Conservation (phyloP, 2,888 invertebrate species). For the Imbricaverruca yamaguchii region DNA sequence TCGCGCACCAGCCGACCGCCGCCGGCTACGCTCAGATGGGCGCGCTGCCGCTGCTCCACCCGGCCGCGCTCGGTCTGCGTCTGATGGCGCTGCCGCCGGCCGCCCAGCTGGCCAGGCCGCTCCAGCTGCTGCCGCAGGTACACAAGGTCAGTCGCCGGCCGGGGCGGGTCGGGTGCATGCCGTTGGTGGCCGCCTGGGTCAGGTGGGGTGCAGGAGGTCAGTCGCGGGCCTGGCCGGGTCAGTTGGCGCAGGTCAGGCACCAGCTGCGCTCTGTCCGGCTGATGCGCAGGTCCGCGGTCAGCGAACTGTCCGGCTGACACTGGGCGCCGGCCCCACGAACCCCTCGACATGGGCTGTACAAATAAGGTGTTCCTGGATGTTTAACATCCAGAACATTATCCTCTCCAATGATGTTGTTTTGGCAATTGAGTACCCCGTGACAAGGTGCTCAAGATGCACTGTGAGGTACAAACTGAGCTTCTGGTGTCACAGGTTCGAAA, state of each 20-base stretch:
- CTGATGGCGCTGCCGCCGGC: slow-evolving; percentile 20
- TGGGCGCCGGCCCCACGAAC: background rate
- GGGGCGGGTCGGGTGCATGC: no score
- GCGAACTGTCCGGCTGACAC: background rate
- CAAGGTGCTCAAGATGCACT: no score
- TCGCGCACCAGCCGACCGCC: background rate
- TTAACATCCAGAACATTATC: no score
- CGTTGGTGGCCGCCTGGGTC: no score
- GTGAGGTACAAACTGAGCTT: no score
- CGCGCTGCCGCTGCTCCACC: slow-evolving; percentile 14
- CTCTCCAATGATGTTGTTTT: no score
- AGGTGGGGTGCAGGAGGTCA: background rate
- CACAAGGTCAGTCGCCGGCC: background rate
- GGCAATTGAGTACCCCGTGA: no score
- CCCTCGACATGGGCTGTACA: no score
- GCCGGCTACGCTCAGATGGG: slow-evolving; percentile 7
- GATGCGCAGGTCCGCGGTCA: background rate
- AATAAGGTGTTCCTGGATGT: no score
- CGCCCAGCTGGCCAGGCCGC: slow-evolving; percentile 17
- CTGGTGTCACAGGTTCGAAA: no score
- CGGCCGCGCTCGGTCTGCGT: background rate
- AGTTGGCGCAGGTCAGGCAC: background rate
- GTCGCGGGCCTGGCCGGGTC: background rate
- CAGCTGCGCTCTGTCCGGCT: background rate
- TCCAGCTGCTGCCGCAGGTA: slow-evolving; percentile 9